These are phyloP conservation scores for Mormyrus proboscirostris DNA, from an alignment of 2,797 vertebrate genomes.

Conservation along the genomic window DNA sequence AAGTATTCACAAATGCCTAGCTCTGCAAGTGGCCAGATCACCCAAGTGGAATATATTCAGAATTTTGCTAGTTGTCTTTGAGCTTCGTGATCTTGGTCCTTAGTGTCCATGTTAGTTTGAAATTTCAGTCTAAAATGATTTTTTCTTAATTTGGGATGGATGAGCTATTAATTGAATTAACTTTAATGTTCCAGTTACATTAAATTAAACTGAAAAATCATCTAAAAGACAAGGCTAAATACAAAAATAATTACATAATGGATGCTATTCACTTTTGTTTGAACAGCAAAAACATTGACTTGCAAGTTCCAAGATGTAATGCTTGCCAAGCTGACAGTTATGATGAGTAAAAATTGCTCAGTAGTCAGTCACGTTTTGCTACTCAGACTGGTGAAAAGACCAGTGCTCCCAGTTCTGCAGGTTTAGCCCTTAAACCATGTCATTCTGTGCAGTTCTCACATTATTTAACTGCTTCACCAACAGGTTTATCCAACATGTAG, in stretches of 20 bases:
- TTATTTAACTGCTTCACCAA: conserved; percentile 2
- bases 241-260: conserved; percentile 4
- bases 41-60: background rate
- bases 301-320: background rate
- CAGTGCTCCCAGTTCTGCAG: background rate
- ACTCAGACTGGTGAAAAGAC: background rate
- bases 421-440: background rate
- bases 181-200: background rate
- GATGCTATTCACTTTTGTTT: background rate
- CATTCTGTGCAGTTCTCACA: background rate
- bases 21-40: background rate
- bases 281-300: background rate
- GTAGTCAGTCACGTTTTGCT: background rate
- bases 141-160: background rate
- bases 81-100: background rate
- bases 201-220: background rate
- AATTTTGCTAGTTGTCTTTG: background rate
- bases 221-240: background rate
- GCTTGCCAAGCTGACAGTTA: background rate
- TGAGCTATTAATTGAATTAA: background rate
- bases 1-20: background rate
- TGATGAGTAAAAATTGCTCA: background rate
- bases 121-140: background rate
- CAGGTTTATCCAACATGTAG: background rate
- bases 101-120: background rate